Percentiles rank a stretch among this genome's conserved stretches.
Conservation (phyloP, 2,113 vertebrate genomes). For the Aspidoscelis tigris region DNA sequence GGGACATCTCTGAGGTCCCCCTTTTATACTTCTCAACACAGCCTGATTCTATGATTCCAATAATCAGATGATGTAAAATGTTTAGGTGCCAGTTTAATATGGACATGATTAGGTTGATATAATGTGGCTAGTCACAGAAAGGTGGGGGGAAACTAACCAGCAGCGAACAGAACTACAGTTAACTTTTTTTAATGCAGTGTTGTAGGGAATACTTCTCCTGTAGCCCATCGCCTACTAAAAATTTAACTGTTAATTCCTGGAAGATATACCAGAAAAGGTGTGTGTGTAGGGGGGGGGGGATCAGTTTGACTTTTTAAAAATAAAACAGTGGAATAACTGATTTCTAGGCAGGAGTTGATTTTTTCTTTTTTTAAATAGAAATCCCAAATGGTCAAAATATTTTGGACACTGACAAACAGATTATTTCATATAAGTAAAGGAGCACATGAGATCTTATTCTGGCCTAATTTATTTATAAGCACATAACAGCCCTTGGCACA, state of each 20-base stretch:
- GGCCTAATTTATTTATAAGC: constrained; percentile 21
- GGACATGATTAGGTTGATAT: too few species aligned
- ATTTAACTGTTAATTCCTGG: constrained; percentile 19
- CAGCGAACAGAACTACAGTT: too few species aligned
- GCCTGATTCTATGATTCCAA: too few species aligned
- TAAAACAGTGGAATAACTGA: constrained; percentile 24
- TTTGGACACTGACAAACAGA: constrained; percentile 57
- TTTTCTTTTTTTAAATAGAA: constrained; percentile 49
- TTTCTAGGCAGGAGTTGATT: constrained; percentile 50
- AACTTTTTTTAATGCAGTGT: too few species aligned
- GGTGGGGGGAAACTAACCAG: too few species aligned
- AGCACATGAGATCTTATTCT: constrained; percentile 47
- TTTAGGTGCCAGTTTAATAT: too few species aligned
- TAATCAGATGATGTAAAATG: too few species aligned
- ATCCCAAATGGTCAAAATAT: constrained; percentile 47
- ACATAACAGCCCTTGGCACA: background rate
- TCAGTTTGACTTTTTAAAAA: constrained; percentile 23
- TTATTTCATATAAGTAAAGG: constrained; percentile 54
- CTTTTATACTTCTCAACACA: too few species aligned
- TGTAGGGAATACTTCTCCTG: background rate
- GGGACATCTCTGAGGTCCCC: too few species aligned
- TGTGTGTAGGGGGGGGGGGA: too few species aligned
- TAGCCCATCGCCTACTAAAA: constrained; percentile 10
- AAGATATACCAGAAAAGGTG: constrained; percentile 14
- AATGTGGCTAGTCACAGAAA: too few species aligned